These are phyloP conservation scores for Ceyx melanurus DNA, from an alignment of 2,113 vertebrate genomes.

Conservation along the genomic window DNA sequence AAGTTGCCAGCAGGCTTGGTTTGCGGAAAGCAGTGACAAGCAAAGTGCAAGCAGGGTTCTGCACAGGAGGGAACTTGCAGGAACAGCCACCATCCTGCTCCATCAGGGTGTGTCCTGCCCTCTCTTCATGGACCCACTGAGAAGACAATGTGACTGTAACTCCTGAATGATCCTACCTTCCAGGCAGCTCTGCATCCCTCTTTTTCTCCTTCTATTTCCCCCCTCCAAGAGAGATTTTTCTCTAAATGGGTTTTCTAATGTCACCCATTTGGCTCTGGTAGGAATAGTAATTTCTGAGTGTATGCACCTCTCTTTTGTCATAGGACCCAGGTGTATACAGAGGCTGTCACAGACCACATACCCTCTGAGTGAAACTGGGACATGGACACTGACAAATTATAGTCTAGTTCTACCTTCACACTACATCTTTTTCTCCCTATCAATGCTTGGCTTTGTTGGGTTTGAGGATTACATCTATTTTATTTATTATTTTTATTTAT, in stretches of 20 bases:
- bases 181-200: background rate
- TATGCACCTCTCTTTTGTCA: background rate
- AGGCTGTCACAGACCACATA: background rate
- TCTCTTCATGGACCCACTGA: accelerated
- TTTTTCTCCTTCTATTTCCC: background rate
- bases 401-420: background rate
- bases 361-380: background rate
- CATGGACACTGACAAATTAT: background rate
- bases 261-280: background rate
- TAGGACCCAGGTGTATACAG: background rate
- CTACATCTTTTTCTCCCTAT: background rate
- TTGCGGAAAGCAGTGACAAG: background rate
- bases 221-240: accelerated
- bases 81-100: background rate
- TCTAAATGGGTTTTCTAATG: background rate
- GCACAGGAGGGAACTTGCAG: background rate
- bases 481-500: background rate
- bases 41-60: background rate
- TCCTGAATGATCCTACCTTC: background rate
- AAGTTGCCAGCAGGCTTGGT: background rate
- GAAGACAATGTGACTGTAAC: accelerated
- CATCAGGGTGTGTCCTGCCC: background rate
- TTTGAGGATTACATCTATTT: background rate
- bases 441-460: background rate
- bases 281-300: background rate